Evolutionary conservation across 1,140 invertebrate genomes (phyloP), one percentile per base, ranked within the genome.

Genomic region (Ruditapes philippinarum): DNA sequence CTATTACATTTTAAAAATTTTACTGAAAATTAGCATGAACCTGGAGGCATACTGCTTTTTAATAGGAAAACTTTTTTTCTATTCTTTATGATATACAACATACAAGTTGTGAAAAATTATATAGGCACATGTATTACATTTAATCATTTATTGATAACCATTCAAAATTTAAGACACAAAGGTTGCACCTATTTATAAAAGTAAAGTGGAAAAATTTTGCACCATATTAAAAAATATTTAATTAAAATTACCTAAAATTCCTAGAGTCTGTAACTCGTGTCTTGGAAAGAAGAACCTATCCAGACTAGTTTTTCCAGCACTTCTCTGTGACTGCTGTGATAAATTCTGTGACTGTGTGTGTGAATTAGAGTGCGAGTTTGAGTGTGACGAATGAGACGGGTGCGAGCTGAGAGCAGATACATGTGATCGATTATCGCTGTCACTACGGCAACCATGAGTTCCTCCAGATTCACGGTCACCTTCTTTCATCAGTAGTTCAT

Each of bases 281-380:
- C 98, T 96, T 0, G 98, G 97, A 73, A 98, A 97, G 0, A 97
- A 96, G 9, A 98, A 95, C 91, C 97, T 97, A 54, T 98, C 98
- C 92, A 97, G 98, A 62, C 97, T 97, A 33, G 90, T 90, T 40
- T 89, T 89, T 11, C 87, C 79, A 49, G 25, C 80, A 25, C 97
- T 97, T 94, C 97, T 97, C 25, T 92, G 84, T 73, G 90, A 92
- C n/a, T 95, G 95, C 0, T 98, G 98, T 54, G 95, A 94, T 40
- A 94, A 94, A 49, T 95, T 95, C 80, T 94, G 93, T 25, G 95
- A 95, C 33, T 89, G 89, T 36, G 80, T 87, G 36, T 51, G 92
- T 22, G 95, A 95, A 22, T 78, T 81, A 54, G 60, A 68, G 49
- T 86, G 83, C 33, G 85, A 86, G 73, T 76, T 78, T 5, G 87